Evolutionary conservation across 2,888 invertebrate genomes (phyloP), one percentile per base, ranked within the genome.

Genomic region (Aporophyla lueneburgensis): DNA sequence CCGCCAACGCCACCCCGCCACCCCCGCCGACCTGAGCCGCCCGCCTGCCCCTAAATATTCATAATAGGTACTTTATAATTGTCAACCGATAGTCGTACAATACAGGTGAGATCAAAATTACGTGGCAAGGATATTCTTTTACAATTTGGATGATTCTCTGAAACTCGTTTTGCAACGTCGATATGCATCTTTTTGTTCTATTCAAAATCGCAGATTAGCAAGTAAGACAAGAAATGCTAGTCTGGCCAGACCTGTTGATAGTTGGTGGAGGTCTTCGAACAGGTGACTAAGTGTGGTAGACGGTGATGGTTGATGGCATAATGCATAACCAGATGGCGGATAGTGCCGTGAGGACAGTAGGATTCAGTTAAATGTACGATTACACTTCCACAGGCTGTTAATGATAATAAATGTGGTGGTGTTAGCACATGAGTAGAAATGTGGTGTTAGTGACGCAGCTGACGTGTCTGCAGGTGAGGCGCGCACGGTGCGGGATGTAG

Each of bases 401-500:
- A 9, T 19, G 43, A 24, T n/a, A 21, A 10, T 7, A 9, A 2
- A 3, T 14, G 16, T 9, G 14, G 14, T 33, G 7, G 6, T 2
- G 43, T 3, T 9, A 7, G 43, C 12, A n/a, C n/a, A n/a, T n/a
- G n/a, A n/a, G n/a, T n/a, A n/a, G n/a, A n/a, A n/a, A n/a, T n/a
- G 33, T 33, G 33, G 33, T 33, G 33, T 16, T 6, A 27, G 43
- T 71, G 4, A 56, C 16, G 27, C 10, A 33, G 33, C 33, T 33
- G 33, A 10, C 49, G 19, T 68, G 24, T 77, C 33, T 33, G 16
- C 33, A 69, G 69, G 61, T 61, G 66, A 76, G 51, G 51, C 19
- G 56, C 75, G 69, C 51, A 24, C 21, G 21, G 21, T 4, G 69
- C 54, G 54, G 24, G 14, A 78, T 78, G 76, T 70, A 54, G 71